phyloP scores from a whole-genome alignment of 2,888 invertebrate species.

The Sarcophaga variegata region DNA sequence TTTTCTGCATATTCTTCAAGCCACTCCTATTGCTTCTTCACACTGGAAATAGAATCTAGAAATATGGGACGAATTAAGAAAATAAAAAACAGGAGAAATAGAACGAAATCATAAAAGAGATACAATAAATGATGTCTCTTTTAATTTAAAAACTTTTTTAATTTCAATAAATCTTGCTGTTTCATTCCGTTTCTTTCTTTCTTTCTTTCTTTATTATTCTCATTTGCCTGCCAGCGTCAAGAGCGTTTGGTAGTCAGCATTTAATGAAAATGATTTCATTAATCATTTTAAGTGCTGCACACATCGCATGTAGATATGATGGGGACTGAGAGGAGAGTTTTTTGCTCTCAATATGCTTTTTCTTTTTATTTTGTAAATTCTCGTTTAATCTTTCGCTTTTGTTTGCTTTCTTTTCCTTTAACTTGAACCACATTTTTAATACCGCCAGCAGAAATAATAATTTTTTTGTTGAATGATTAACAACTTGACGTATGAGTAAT shows the following conservation, averaged over 20 bases:
- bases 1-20: slow-evolving; percentile 78
- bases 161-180: not conserved
- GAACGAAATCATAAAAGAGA: not conserved
- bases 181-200: not conserved
- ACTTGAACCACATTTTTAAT: not conserved
- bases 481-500: slow-evolving; percentile 30
- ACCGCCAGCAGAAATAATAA: not conserved
- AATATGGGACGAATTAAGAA: not conserved
- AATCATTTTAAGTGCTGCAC: slow-evolving; percentile 45
- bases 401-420: not conserved
- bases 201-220: not conserved
- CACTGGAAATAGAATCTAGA: slow-evolving; percentile 66
- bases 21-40: slow-evolving; percentile 79
- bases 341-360: not conserved
- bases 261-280: slow-evolving; percentile 50
- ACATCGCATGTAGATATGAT: not conserved
- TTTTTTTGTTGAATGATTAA: not conserved
- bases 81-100: not conserved
- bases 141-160: not conserved
- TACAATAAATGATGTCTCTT: not conserved
- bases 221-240: not conserved
- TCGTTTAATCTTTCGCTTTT: not conserved
- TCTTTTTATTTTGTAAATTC: not conserved
- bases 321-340: not conserved
- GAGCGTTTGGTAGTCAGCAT: not conserved